phyloP scores from a whole-genome alignment of 2,797 vertebrate species.

The Champsocephalus gunnari region DNA sequence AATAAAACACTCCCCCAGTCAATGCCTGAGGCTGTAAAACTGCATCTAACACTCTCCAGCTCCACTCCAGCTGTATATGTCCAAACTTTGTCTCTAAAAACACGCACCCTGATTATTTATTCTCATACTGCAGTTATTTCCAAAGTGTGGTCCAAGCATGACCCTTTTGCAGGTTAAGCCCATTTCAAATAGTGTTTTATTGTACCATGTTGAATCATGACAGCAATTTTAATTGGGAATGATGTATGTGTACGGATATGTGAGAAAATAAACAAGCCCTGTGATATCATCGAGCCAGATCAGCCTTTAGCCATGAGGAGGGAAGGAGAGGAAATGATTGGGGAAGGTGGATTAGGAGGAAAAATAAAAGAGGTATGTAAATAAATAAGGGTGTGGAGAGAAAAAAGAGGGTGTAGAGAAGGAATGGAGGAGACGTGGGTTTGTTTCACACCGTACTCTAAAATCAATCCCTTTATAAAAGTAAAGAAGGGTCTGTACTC shows the following conservation, averaged over 20 bases:
- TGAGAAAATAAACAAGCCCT: slow-evolving; percentile 18
- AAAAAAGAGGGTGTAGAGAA: neutral
- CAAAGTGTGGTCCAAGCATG: slow-evolving; percentile 32
- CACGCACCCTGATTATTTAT: slow-evolving; percentile 49
- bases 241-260: neutral
- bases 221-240: slow-evolving; percentile 20
- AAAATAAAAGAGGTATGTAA: neutral
- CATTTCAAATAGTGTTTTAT: slow-evolving; percentile 38
- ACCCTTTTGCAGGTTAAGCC: slow-evolving; percentile 6
- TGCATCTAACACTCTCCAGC: slow-evolving; percentile 47
- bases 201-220: slow-evolving; percentile 1
- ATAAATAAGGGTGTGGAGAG: too few species aligned
- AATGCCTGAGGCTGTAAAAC: slow-evolving; percentile 70
- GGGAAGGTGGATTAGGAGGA: neutral
- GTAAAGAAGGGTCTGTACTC: neutral
- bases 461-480: neutral
- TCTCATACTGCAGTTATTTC: slow-evolving; percentile 11
- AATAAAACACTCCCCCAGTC: slow-evolving; percentile 79
- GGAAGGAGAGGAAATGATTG: neutral
- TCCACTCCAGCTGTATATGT: slow-evolving; percentile 47
- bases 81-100: slow-evolving; percentile 56
- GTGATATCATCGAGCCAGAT: slow-evolving; percentile 1
- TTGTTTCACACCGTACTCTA: neutral
- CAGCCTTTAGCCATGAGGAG: slow-evolving; percentile 1
- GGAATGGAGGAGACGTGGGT: slow-evolving; percentile 2